Evolutionary conservation across 2,113 vertebrate species (phyloP), one percentile per base, ranked within the genome.

Genomic region (Albula goreensis): DNA sequence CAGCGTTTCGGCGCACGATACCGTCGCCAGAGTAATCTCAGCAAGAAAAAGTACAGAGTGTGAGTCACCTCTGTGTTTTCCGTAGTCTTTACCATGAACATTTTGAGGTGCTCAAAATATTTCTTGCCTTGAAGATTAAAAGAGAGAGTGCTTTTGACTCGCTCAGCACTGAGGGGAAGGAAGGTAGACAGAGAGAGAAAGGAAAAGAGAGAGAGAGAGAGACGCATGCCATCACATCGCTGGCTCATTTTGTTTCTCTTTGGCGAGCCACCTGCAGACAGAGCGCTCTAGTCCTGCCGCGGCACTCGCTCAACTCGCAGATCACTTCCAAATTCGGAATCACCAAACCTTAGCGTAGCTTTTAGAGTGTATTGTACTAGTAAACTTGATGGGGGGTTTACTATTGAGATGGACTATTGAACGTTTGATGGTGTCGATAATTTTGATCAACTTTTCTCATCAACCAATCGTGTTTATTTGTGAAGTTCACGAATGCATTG

Each of bases 201-300:
- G 60, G 22, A 19, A 63, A 19, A 63, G 60, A 66, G 15, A 66
- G 60, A 66, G 60, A 66, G 60, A 66, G 60, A 66, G 60, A 66
- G 70, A 74, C 9, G n/a, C 70, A 74, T 74, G 70, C 70, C 70
- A 74, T 74, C 70, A 74, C 70, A 74, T 74, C 70, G n/a, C 17
- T 25, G n/a, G n/a, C 70, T 31, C 22, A 74, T 74, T 74, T 31
- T 74, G 70, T 74, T 74, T 74, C 70, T 74, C 70, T 74, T 74
- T 74, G 22, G 70, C 70, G n/a, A 74, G 70, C 70, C 70, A 74
- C 70, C 70, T 74, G 70, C 70, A 74, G 3, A 31, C 70, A 74
- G 70, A 74, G 70, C 70, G 70, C 70, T 31, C 22, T 74, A 74
- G 70, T 31, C 70, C 70, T 31, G 70, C 70, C 70, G 70, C 70